phyloP scores from a whole-genome alignment of 1,140 invertebrate species.

The Lethrus apterus region DNA sequence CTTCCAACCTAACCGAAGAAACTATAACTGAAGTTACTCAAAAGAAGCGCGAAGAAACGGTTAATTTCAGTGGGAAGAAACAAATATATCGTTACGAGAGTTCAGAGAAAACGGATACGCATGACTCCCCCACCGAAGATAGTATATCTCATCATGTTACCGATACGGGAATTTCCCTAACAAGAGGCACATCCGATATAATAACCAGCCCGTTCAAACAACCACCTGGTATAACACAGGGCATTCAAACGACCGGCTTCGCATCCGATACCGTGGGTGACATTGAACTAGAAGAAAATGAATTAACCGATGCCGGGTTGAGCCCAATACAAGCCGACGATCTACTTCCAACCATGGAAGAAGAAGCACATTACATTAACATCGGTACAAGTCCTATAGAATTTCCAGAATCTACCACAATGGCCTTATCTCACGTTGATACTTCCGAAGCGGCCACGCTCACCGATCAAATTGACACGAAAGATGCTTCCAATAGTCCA shows the following conservation, averaged over 20 bases:
- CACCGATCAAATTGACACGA: constrained; percentile 44
- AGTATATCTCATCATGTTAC: constrained; percentile 46
- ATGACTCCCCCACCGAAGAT: constrained; percentile 43
- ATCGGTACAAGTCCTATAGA: constrained; percentile 45
- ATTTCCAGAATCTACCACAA: constrained; percentile 36
- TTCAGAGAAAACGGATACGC: constrained; percentile 33
- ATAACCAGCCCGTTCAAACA: constrained; percentile 41
- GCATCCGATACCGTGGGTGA: constrained; percentile 45
- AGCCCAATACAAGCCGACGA: constrained; percentile 49
- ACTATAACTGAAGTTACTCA: constrained; percentile 27
- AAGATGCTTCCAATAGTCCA: constrained; percentile 45
- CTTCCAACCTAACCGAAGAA: constrained; percentile 24
- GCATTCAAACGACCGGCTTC: constrained; percentile 39
- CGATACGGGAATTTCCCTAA: constrained; percentile 48
- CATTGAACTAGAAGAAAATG: constrained; percentile 43
- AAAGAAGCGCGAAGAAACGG: constrained; percentile 43
- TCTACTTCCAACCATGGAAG: constrained; percentile 36
- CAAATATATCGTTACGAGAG: constrained; percentile 44
- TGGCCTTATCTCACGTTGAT: constrained; percentile 40
- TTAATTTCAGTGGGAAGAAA: constrained; percentile 46
- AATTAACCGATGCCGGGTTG: constrained; percentile 48
- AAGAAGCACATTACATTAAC: constrained; percentile 39
- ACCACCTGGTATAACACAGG: constrained; percentile 34
- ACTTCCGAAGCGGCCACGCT: constrained; percentile 44
- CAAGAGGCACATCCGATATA: constrained; percentile 44